Evolutionary conservation across 2,888 invertebrate species (phyloP), one percentile per base, ranked within the genome.

Genomic region (Abrostola triplasia): DNA sequence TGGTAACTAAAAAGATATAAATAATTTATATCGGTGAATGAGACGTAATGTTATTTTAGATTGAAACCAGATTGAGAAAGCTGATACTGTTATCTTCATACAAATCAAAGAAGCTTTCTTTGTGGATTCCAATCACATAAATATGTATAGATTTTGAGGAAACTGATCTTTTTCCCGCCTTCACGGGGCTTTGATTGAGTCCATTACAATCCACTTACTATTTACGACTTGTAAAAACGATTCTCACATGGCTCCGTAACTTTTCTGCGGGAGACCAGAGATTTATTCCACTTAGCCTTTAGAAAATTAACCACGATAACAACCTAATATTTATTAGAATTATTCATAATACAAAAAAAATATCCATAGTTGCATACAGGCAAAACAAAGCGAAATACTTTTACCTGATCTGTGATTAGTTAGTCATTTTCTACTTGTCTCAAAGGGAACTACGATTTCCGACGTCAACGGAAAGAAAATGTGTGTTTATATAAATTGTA

Each of bases 221-320:
- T 91, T 90, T 86, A 91, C 82, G 88, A 88, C 86, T 86, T 88
- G 84, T 90, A 82, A 85, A 88, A 90, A 85, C 84, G 82, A 84
- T 88, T 86, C 84, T 79, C 84, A 79, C 81, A 79, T 77, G 68
- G 65, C 78, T 73, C 70, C 72, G 66, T 76, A 73, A 78, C 69
- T 69, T 82, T 85, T 73, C 88, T 79, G 85, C 86, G 85, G 87
- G 87, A 77, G 79, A 79, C 77, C 77, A 60, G 50, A 52, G 78
- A 58, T 80, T 64, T 77, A 59, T 77, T 86, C 80, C 79, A 76
- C 52, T 78, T 83, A 35, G 24, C 36, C n/a, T 47, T 7, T 5
- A 4, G 37, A 35, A 36, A 9, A 13, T 36, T 6, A 41, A n/a
- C 41, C n/a, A 38, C 7, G 11, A 40, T 10, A 40, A 9, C 40